Base-by-base conservation (phyloP, 2,888 invertebrate species). In the Sinopyrophorus schimmeli region DNA sequence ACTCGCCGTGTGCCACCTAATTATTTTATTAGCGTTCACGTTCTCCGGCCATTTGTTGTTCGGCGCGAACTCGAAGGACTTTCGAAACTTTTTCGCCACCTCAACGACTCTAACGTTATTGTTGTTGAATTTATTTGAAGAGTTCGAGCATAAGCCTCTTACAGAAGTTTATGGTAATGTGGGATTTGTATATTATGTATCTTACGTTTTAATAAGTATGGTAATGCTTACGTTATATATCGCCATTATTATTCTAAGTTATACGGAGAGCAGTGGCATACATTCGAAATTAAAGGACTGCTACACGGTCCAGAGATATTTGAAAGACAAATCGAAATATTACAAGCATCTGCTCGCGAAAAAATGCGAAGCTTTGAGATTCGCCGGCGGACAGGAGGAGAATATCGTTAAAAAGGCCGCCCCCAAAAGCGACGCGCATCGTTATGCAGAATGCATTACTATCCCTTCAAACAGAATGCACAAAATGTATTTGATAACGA, bases 81-180 rank as follows among this genome's bases (percentile, higher is more conserved):
- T 53, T 41, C 32, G 47, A 14, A 37, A 42, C 9, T 7, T 55
- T 5, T 40, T 26, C 2, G 15, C 24, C 5, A 34, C 58, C n/a
- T 39, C 57, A 14, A 54, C 55, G 3, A 44, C 51, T 1, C 27
- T 62, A 20, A 31, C 53, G 28, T 20, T 61, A 16, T 27, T 61
- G 1, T 52, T 57, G 2, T 38, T 61, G 12, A 58, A 55, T 40
- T 55, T 59, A 11, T 35, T 48, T 6, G 18, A 42, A n/a, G 41
- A 54, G 10, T 54, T 59, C 10, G 48, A 60, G 37, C 47, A 47
- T 21, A 21, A 26, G 2, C 40, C 26, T 7, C 12, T 53, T 3
- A 12, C 28, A 17, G 32, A 39, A 2, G 46, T 48, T 5, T 9
- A 31, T 5, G 27, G 38, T 3, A 9, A 5, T 14, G 11, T 28